phyloP scores from a whole-genome alignment of 1,140 invertebrate genomes.

The Panagrolaimus sp. region DNA sequence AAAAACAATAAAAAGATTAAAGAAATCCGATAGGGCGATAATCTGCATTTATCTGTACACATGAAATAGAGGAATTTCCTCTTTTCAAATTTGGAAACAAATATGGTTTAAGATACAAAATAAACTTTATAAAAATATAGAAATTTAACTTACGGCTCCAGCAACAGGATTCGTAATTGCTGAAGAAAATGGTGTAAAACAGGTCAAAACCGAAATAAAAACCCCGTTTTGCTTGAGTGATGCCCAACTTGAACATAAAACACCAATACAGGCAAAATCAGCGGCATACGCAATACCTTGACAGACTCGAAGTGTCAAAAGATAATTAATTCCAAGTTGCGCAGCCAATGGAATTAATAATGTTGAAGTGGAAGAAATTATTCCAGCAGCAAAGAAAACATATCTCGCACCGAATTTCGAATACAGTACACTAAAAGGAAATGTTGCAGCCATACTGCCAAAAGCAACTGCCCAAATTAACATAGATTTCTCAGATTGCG shows the following conservation, averaged over 20 bases:
- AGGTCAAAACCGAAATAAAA: not conserved
- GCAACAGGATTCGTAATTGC: not conserved
- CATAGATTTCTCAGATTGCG: slow-evolving; percentile 22
- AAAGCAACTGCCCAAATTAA: slow-evolving; percentile 38
- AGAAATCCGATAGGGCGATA: no score
- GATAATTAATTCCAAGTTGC: no score
- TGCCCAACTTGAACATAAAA: not conserved
- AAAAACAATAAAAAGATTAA: no score
- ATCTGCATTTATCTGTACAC: no score
- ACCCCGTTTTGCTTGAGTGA: not conserved
- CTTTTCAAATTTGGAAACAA: no score
- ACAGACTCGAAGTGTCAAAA: no score
- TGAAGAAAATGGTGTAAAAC: not conserved
- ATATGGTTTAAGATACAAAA: no score
- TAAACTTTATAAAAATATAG: no score
- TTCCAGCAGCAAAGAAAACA: slow-evolving; percentile 36
- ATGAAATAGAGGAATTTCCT: no score
- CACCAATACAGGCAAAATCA: not conserved
- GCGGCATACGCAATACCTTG: not conserved
- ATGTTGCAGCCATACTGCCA: slow-evolving; percentile 37
- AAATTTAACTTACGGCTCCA: not conserved
- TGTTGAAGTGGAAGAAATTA: slow-evolving; percentile 32
- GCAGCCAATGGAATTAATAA: slow-evolving; percentile 40
- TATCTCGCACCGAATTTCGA: slow-evolving; percentile 37
- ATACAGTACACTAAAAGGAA: slow-evolving; percentile 39